Evolutionary conservation across 53 echinoderm and acorn worm genomes (phyloP).

Genomic region (Echinometra lucunter): DNA sequence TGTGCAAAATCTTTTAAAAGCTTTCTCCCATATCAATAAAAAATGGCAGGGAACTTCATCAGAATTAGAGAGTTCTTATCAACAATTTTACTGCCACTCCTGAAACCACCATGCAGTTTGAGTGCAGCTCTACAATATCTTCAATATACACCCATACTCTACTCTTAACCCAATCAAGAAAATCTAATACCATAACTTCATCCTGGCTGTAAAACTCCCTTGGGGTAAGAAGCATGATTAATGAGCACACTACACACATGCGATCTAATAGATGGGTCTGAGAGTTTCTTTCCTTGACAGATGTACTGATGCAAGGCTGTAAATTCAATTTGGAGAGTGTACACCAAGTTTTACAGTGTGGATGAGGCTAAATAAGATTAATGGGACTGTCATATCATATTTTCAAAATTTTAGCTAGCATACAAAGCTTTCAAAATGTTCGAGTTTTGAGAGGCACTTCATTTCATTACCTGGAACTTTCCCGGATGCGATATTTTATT

Average conservation of each 20-base stretch:
- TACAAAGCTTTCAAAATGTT: not conserved
- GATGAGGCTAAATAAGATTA: constrained; percentile 32
- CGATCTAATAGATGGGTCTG: constrained; percentile 36
- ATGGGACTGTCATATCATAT: not conserved
- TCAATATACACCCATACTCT: not conserved
- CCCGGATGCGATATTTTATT: too few species aligned
- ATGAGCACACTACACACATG: not conserved
- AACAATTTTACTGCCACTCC: not conserved
- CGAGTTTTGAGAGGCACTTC: not conserved
- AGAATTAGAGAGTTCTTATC: not conserved
- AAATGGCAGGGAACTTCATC: not conserved
- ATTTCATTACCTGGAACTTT: not conserved
- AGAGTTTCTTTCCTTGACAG: not conserved
- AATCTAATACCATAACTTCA: constrained; percentile 20
- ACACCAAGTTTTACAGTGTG: not conserved
- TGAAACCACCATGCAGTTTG: not conserved
- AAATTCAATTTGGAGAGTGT: constrained; percentile 12
- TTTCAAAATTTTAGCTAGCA: not conserved
- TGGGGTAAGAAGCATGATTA: not conserved
- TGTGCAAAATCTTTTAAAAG: not conserved
- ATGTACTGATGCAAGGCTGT: not conserved
- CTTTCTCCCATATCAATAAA: not conserved
- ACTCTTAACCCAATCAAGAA: not conserved
- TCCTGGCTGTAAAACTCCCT: not conserved
- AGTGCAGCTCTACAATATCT: not conserved